A percentile compares a stretch with the other conserved stretches of the same genome.
Evolutionary conservation across 2,888 invertebrate species (phyloP).

Genomic region (Philhelius pedissequus): DNA sequence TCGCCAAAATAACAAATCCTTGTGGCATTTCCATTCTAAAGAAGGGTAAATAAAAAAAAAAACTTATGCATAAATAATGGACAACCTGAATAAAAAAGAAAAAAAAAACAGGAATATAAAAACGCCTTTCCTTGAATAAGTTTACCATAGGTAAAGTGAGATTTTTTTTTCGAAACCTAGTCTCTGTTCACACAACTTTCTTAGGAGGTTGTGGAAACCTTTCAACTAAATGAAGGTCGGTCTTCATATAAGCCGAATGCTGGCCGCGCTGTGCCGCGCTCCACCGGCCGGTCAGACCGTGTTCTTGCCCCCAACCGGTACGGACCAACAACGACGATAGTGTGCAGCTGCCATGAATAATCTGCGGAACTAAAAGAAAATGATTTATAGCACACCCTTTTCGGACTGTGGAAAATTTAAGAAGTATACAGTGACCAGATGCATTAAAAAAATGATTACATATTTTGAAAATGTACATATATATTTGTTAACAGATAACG

Average conservation of each 20-base stretch:
- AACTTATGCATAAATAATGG: conserved; percentile 58
- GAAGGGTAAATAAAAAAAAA: conserved; percentile 42
- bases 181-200: conserved; percentile 7
- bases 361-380: conserved; percentile 64
- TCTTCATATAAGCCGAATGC: not conserved
- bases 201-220: conserved; percentile 19
- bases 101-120: conserved; percentile 14
- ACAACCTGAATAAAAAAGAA: conserved; percentile 3
- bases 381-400: conserved; percentile 59
- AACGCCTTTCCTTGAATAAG: conserved; percentile 22
- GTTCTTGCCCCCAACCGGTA: not conserved
- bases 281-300: not conserved
- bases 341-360: conserved; percentile 67
- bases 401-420: not conserved
- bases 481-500: too few species aligned
- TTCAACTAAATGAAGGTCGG: conserved; percentile 60
- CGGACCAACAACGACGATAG: conserved; percentile 37
- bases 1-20: conserved; percentile 36
- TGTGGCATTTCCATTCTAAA: conserved; percentile 24
- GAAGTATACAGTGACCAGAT: conserved; percentile 6
- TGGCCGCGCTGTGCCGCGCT: too few species aligned
- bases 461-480: too few species aligned
- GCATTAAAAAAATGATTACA: not conserved
- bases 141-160: not conserved
- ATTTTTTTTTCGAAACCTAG: not conserved